Percentiles rank a stretch among this genome's conserved stretches.
Evolutionary conservation across 2,888 invertebrate genomes (phyloP).

Genomic region (Aromia moschata): DNA sequence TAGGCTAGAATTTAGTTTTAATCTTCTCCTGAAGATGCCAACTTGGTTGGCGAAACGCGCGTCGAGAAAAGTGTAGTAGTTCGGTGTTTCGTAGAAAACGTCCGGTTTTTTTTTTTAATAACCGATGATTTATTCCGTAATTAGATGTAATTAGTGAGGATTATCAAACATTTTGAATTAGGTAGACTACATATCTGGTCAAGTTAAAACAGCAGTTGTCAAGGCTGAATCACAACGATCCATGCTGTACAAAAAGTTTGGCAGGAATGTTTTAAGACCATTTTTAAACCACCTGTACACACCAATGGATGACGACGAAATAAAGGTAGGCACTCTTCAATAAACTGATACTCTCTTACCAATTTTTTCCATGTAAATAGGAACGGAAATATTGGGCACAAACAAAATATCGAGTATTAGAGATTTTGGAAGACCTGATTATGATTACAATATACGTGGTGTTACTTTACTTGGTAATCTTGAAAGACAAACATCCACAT

Average conservation of each 20-base stretch:
- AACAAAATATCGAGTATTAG: slow-evolving; percentile 32
- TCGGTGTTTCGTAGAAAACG: too few relatives aligned
- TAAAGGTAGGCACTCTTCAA: slow-evolving; percentile 32
- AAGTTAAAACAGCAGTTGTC: slow-evolving; percentile 24
- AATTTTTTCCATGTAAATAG: slow-evolving; percentile 22
- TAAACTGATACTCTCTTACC: background rate
- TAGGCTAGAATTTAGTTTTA: too few relatives aligned
- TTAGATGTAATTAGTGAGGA: too few relatives aligned
- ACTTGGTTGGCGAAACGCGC: too few relatives aligned
- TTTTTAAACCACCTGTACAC: slow-evolving; percentile 44
- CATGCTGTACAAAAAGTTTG: slow-evolving; percentile 43
- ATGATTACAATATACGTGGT: slow-evolving; percentile 49
- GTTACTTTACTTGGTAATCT: slow-evolving; percentile 48
- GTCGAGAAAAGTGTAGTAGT: too few relatives aligned
- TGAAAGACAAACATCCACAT: slow-evolving; percentile 42
- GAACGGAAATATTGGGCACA: slow-evolving; percentile 35
- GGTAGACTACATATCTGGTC: slow-evolving; percentile 28
- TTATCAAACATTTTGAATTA: too few relatives aligned
- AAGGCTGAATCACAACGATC: slow-evolving; percentile 43
- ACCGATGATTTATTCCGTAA: too few relatives aligned
- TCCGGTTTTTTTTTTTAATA: too few relatives aligned
- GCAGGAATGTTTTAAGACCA: slow-evolving; percentile 40
- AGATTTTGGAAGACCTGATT: slow-evolving; percentile 45
- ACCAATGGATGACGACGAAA: slow-evolving; percentile 28
- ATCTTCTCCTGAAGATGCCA: too few relatives aligned